Evolutionary conservation across 2,797 vertebrate genomes (phyloP), one percentile per base, ranked within the genome.

Genomic region (Cossypha polioptera): DNA sequence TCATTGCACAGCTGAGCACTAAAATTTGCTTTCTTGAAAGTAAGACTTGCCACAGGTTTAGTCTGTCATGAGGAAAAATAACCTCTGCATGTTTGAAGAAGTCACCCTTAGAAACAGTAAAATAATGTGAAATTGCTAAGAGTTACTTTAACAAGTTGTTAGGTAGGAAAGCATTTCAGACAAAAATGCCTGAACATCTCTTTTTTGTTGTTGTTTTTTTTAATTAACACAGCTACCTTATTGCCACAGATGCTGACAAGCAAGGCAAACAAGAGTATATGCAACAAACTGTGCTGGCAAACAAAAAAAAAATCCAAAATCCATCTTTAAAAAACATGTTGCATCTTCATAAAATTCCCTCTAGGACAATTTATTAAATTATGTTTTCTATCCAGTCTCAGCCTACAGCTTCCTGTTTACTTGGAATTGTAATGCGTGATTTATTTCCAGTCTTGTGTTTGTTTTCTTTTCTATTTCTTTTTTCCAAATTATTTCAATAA

Each of bases 401-500:
- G 71, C 63, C 36, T 79, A 74, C 35, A 63, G 13, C 28, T 79
- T 94, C 89, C 61, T 82, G 31, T 73, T 95, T 85, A 71, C 66
- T 95, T 85, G 16, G 33, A 91, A 95, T 59, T 95, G 53, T 90
- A 77, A 50, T 71, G 84, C 40, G 38, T 59, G 14, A 13, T 81
- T 96, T 91, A 88, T 97, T 96, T 97, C 88, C 83, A 85, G 62
- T 74, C 16, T 74, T 85, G 25, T 87, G 57, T 91, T 82, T 95
- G 25, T 84, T 95, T 96, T 92, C 69, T 95, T 96, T 62, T 90
- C 25, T 93, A 93, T 88, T 24, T 55, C 53, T 80, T 81, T 92
- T n/a, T 31, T 51, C 58, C 40, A 92, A 92, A 97, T 97, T 88
- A 92, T 97, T 98, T 97, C 81, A 93, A 72, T 92, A 75, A 94